Base-by-base conservation (phyloP, 2,888 invertebrate genomes). In the Zele albiditarsus region DNA sequence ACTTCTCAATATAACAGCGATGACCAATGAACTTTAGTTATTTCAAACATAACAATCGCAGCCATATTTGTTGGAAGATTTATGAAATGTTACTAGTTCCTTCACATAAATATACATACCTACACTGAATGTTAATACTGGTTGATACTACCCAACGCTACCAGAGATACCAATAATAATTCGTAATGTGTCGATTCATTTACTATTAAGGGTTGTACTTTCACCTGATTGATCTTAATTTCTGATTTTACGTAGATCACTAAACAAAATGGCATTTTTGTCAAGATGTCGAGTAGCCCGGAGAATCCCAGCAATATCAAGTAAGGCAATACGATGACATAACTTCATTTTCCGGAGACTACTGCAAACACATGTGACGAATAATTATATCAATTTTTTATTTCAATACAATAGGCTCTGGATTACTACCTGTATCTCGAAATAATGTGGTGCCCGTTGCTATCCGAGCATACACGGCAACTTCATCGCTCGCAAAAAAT, bases 251-350 rank as follows among this genome's bases (percentile, higher is more conserved):
- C 4, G 20, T 20, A 20, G 53, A 2, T 53, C n/a, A 53, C 2
- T 23, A 3, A n/a, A 53, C n/a, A 57, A 27, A 73, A 80, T 80
- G 80, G 79, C 80, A 46, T 75, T 79, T 70, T 73, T 79, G 25
- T 68, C 77, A 27, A 71, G 79, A 63, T 80, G 73, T 74, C 79
- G 77, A 67, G 58, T 79, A 8, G 67, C 62, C 10, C 75, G 75
- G 57, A 75, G 67, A 53, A 58, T 75, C 28, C 71, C 78, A 25
- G 70, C 58, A n/a, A 28, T 80, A 28, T 74, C 77, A 42, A 77
- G 80, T 79, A 75, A 79, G 77, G 2, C 14, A 65, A 49, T n/a
- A 38, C 38, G 16, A 28, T 42, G 25, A 70, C 20, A 49, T 53
- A 27, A 38, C 12, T 42, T 53, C 3, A 53, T 53, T 20, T 28